Conservation (phyloP, 2,113 vertebrate species). For the Falcunculus frontatus region DNA sequence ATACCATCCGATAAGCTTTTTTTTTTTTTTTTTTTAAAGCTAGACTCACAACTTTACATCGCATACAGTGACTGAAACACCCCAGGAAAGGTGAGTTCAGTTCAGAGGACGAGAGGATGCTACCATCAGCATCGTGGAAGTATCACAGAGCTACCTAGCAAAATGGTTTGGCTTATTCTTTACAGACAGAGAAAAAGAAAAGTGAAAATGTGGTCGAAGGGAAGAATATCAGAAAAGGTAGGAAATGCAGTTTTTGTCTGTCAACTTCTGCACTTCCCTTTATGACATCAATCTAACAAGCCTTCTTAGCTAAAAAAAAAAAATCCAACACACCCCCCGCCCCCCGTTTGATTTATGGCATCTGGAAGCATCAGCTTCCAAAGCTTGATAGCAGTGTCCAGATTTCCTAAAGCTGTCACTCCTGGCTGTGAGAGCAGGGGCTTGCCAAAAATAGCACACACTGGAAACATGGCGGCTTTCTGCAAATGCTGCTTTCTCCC, state of each 20-base stretch:
- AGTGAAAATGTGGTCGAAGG: neutral
- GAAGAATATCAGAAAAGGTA: neutral
- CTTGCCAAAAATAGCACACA: slow-evolving; percentile 61
- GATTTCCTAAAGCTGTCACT: slow-evolving; percentile 47
- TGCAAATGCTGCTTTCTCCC: slow-evolving; percentile 22
- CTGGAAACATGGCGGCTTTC: slow-evolving; percentile 49
- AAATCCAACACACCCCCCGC: neutral
- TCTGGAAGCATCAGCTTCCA: neutral
- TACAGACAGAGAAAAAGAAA: neutral
- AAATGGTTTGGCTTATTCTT: neutral
- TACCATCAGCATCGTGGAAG: neutral
- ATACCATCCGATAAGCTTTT: no score
- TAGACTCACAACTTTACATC: neutral
- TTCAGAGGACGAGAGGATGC: neutral
- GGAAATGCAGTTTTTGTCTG: neutral
- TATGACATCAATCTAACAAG: neutral
- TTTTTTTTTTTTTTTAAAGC: neutral
- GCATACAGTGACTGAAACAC: neutral
- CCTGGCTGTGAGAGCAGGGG: neutral
- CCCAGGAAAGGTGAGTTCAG: neutral
- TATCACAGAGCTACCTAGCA: neutral
- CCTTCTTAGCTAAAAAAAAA: neutral
- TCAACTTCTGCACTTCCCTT: neutral
- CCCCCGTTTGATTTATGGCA: neutral
- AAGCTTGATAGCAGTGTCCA: neutral